Base-by-base conservation (phyloP, 2,113 vertebrate species). In the Aspiorhynchus laticeps region DNA sequence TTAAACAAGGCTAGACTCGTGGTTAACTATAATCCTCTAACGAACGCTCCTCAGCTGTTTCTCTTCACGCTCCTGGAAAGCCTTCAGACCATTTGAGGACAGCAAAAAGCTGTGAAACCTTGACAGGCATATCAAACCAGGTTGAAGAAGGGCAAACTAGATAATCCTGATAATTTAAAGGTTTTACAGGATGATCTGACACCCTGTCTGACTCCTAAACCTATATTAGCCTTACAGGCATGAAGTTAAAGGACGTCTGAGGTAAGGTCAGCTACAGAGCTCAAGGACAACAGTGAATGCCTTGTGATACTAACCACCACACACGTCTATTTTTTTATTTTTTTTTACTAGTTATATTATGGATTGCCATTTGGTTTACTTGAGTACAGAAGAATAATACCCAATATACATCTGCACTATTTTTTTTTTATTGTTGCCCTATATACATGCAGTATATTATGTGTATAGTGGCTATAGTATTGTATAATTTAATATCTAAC, bases 21-120 rank as follows among this genome's bases (percentile, higher is more conserved):
- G 41, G 41, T 28, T 78, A 69, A 77, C 61, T 46, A 75, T 63
- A 51, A 80, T 46, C 65, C 46, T 67, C 43, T 67, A 69, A 75
- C 14, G 4, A 63, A 80, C 31, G n/a, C 12, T 80, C 36, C 63
- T 77, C 36, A 59, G 56, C 71, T 78, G 26, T 48, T 56, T 78
- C n/a, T 77, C 63, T 71, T 53, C 76, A 53, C 19, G 38, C 67
- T 84, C 41, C 80, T 80, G 85, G 31, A 80, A 80, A 76, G 51
- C 36, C 69, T 71, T 41, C 24, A 85, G 36, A 17, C 24, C 31
- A 84, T 78, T 73, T 41, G 43, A 69, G 82, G 79, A 76, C 69
- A 75, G 38, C 76, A 80, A 61, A 85, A 63, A 67, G 53, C 85
- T 26, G 65, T 69, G 51, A 67, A 36, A 85, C 61, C 65, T 73